Evolutionary conservation across 1,140 invertebrate genomes (phyloP), one percentile per base, ranked within the genome.

Genomic region (Drosophila ironensis): DNA sequence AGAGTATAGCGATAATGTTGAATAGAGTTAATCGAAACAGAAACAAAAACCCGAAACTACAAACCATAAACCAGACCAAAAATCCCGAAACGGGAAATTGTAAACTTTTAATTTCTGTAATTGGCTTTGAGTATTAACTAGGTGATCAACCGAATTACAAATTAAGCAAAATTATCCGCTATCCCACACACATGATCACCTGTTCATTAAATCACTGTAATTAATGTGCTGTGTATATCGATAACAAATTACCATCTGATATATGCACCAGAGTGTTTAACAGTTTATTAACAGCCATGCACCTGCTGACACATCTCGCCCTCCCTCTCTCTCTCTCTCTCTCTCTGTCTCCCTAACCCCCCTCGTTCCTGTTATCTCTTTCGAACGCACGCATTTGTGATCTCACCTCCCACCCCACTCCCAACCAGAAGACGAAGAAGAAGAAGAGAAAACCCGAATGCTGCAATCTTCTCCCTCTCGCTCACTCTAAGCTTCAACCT

Each of bases 61-160:
- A n/a, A n/a, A n/a, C n/a, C n/a, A n/a, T n/a, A n/a, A n/a, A n/a
- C n/a, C n/a, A n/a, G 41, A 22, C 54, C 37, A 59, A 69, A 33
- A 12, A 4, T 12, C 30, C 17, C 19, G 38, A 40, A 41, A 48
- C 45, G 24, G 50, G 51, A 46, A 73, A 51, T 24, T 86, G 57
- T 84, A 53, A 67, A 54, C 52, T 66, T 72, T 50, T 59, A 28
- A 59, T 50, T 60, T 53, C 40, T 71, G 40, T 63, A 84, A 82
- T 82, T 82, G 73, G 77, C 77, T 84, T 84, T 82, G 73, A 82
- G 57, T 84, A 57, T 63, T 80, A 53, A 60, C 44, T 50, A 66
- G 67, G 46, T 61, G 45, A n/a, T n/a, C n/a, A n/a, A n/a, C n/a
- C n/a, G n/a, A 51, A 38, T 28, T 28, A 8, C 9, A 19, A 47